Evolutionary conservation across 2,797 vertebrate genomes (phyloP).

Genomic region (Chaetophractus vellerosus): DNA sequence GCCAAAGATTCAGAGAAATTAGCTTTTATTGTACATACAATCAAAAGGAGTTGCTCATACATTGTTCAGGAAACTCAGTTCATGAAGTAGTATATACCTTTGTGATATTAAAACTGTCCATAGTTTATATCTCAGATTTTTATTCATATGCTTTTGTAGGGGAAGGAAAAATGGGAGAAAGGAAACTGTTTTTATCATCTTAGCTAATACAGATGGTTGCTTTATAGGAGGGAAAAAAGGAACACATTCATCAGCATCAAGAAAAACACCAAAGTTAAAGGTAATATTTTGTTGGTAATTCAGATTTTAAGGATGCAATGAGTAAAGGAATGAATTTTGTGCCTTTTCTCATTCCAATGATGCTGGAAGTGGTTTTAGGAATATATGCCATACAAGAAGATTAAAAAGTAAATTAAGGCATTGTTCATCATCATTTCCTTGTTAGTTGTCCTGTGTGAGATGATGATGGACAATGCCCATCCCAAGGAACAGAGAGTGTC

Average conservation of each 20-base stretch:
- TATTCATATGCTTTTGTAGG: neutral
- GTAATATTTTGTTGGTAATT: neutral
- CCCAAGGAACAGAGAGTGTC: no score
- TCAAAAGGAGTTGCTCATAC: neutral
- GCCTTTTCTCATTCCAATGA: neutral
- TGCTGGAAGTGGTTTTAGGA: neutral
- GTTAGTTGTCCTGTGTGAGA: no score
- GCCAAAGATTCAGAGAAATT: neutral
- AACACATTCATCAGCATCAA: neutral
- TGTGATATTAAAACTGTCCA: neutral
- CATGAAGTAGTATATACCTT: neutral
- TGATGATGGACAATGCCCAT: no score
- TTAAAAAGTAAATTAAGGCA: neutral
- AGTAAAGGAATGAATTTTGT: constrained; percentile 2
- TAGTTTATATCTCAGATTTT: neutral
- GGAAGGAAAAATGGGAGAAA: neutral
- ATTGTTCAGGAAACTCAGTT: neutral
- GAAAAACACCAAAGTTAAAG: constrained; percentile 8
- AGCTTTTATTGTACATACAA: neutral
- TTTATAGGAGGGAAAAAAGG: neutral
- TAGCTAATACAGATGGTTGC: neutral
- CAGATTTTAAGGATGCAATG: constrained; percentile 9
- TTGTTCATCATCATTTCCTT: no score
- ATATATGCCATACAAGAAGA: neutral
- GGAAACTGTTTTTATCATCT: neutral